phyloP scores from a whole-genome alignment of 2,888 invertebrate species.

The Apamea anceps region DNA sequence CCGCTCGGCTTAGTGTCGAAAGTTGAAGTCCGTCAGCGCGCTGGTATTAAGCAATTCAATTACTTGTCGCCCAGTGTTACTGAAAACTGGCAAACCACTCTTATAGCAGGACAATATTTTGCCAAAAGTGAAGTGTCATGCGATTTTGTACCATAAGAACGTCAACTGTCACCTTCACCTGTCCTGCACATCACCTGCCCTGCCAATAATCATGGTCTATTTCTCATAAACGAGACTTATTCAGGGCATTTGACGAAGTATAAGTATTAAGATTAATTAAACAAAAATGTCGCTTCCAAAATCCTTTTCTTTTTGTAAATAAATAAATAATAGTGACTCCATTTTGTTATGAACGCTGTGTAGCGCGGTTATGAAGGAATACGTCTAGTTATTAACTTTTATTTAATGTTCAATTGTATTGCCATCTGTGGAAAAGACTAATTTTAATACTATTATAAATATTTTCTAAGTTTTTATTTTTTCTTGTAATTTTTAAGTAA shows the following conservation, averaged over 20 bases:
- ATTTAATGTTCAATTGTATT: conserved; percentile 88
- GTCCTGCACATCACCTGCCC: background rate
- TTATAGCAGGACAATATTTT: background rate
- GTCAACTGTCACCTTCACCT: background rate
- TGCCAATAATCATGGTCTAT: background rate
- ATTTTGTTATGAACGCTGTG: conserved; percentile 32
- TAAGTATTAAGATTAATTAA: conserved; percentile 26
- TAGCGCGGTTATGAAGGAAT: conserved; percentile 29
- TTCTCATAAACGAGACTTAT: background rate
- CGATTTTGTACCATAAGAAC: background rate
- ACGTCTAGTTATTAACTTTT: conserved; percentile 55
- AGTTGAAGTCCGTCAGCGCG: background rate
- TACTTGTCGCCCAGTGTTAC: background rate
- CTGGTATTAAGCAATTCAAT: background rate
- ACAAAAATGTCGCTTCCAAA: conserved; percentile 40
- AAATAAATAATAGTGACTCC: conserved; percentile 55
- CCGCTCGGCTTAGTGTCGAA: background rate
- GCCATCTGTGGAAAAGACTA: conserved; percentile 89
- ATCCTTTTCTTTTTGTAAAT: conserved; percentile 49
- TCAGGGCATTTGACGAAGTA: conserved; percentile 34
- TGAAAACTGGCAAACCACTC: background rate
- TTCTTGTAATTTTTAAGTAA: conserved; percentile 67
- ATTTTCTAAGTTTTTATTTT: conserved; percentile 75
- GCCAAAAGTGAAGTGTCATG: background rate
- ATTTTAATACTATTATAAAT: conserved; percentile 80